Conservation (phyloP, 2,797 vertebrate species). For the Cetoscarus ocellatus region DNA sequence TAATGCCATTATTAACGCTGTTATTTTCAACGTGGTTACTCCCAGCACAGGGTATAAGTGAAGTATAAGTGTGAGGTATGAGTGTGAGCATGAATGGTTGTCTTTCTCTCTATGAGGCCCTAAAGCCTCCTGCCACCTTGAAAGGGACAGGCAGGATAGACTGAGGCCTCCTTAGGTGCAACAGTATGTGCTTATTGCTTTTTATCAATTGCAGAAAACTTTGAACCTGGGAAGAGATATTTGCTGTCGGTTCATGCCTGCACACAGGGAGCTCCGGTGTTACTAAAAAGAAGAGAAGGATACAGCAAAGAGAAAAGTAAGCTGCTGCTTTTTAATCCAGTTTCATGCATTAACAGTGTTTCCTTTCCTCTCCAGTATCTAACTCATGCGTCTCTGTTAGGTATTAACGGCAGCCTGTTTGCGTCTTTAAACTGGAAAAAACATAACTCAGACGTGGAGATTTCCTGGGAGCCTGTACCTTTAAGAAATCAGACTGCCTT, state of each 20-base stretch:
- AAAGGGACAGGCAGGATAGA: no score
- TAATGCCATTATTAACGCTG: no score
- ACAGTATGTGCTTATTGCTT: background rate
- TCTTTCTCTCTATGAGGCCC: no score
- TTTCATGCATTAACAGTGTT: background rate
- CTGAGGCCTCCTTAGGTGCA: no score
- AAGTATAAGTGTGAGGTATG: no score
- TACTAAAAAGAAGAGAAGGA: constrained; percentile 70
- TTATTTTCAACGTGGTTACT: no score
- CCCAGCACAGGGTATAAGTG: no score
- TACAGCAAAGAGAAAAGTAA: constrained; percentile 74
- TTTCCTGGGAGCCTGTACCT: constrained; percentile 70
- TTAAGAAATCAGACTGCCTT: constrained; percentile 59
- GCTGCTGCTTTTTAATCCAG: background rate
- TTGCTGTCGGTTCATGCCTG: constrained; percentile 77
- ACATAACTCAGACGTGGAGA: constrained; percentile 16
- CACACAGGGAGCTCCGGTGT: constrained; percentile 47
- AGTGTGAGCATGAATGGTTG: no score
- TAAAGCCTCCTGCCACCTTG: no score
- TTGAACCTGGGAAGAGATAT: constrained; percentile 68
- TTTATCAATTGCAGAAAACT: constrained; percentile 50
- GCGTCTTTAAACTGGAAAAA: constrained; percentile 1
- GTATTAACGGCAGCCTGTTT: constrained; percentile 43
- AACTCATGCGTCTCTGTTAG: constrained; percentile 13
- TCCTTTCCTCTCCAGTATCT: background rate